A percentile compares a stretch with the other conserved stretches of the same genome.
phyloP scores from a whole-genome alignment of 2,888 invertebrate species.

The Malacosoma neustria region DNA sequence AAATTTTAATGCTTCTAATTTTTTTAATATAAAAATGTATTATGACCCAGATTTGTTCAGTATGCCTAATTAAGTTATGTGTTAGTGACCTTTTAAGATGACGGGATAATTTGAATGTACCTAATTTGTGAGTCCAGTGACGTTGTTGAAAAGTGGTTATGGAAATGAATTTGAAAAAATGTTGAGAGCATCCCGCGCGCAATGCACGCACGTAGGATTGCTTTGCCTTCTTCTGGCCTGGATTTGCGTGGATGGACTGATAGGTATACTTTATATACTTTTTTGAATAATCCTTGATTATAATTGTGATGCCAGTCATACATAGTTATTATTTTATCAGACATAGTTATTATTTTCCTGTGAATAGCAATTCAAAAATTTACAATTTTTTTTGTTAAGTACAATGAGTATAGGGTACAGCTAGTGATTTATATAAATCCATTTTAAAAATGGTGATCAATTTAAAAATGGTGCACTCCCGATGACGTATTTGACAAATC shows the following conservation, averaged over 20 bases:
- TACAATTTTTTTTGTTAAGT: no score
- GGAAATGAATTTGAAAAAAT: constrained; percentile 64
- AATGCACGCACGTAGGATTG: constrained; percentile 51
- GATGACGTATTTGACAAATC: constrained; percentile 28
- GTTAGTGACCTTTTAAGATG: constrained; percentile 37
- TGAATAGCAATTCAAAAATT: no score
- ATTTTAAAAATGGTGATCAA: no score
- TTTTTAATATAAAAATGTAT: not conserved
- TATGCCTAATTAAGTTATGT: constrained; percentile 43
- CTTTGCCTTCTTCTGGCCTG: constrained; percentile 36
- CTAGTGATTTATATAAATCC: no score
- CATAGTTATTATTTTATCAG: no score
- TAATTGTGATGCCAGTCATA: no score
- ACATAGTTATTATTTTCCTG: no score
- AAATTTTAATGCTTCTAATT: no score
- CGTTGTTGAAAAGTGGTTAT: constrained; percentile 43
- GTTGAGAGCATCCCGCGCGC: constrained; percentile 50
- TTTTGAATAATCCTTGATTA: no score
- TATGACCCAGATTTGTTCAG: not conserved
- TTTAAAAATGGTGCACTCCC: constrained; percentile 2
- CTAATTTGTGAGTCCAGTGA: constrained; percentile 30
- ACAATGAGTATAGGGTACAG: no score
- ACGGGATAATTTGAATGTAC: constrained; percentile 37
- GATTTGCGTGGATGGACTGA: constrained; percentile 46
- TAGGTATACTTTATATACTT: constrained; percentile 34